Evolutionary conservation across 2,113 vertebrate species (phyloP), one percentile per base, ranked within the genome.

Genomic region (Anguilla japonica): DNA sequence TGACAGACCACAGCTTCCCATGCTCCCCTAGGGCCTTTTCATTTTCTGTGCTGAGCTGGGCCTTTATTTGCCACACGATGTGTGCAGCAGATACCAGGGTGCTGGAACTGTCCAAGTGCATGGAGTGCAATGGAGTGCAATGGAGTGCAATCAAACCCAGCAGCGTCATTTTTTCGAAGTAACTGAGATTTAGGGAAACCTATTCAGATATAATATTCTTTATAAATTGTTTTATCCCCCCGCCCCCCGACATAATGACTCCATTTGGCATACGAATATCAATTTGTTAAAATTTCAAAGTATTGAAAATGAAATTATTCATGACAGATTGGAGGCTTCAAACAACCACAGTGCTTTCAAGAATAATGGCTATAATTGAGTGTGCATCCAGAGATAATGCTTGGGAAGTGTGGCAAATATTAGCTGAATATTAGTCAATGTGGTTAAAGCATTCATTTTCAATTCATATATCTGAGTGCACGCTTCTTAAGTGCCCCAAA

Each of bases 1-100:
- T 84, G 83, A 83, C 50, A 39, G 82, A 29, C 71, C 86, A n/a
- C 50, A 40, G 18, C 81, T 83, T 41, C 18, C 86, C 29, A 34
- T n/a, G 11, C 22, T 50, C 85, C 46, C 71, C 80, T 50, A 57
- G 85, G 85, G n/a, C 50, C 22, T 20, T 41, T 86, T 39, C 79
- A 86, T 82, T 41, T 43, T 1, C 81, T 56, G 16, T 75, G 63
- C 41, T 75, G 80, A 82, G 81, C 41, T 46, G 41, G 41, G n/a
- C 57, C n/a, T 71, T 82, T 82, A 46, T 56, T 50, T 41, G 79
- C 53, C 6, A 14, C 22, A 46, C 1, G 40, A 53, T 22, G 56
- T 20, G 40, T 20, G 46, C 41, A 82, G 81, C 26, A 82, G 18
- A 63, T 43, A 56, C 29, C n/a, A 56, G 43, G n/a, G 53, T 83